Evolutionary conservation across 23 tunicate species (phyloP).

Genomic region (Oikopleura dioica): DNA sequence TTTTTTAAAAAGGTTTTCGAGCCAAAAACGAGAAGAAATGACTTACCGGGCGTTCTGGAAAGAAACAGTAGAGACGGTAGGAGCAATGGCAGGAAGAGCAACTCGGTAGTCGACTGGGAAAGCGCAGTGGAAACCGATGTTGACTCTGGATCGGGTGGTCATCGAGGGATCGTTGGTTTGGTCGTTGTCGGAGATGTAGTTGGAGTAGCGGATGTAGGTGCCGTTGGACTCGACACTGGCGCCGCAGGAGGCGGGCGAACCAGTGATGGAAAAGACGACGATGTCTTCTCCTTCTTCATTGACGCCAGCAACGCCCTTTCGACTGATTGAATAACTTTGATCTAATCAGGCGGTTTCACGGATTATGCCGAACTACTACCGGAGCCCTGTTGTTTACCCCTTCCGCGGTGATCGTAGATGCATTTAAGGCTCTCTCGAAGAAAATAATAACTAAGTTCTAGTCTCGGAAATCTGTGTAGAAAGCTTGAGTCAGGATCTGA

Average conservation of each 20-base stretch:
- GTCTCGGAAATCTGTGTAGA: too few relatives aligned
- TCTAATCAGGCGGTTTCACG: too few relatives aligned
- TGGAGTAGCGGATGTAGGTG: background rate
- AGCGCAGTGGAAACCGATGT: background rate
- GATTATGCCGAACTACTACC: too few relatives aligned
- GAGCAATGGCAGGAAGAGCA: background rate
- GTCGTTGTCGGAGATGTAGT: background rate
- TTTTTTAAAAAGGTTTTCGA: background rate
- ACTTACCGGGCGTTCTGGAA: background rate
- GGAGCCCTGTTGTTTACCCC: too few relatives aligned
- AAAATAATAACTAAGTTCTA: too few relatives aligned
- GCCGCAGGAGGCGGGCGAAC: conserved; percentile 13
- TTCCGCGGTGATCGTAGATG: too few relatives aligned
- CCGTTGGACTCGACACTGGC: conserved; percentile 10
- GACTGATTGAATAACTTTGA: too few relatives aligned
- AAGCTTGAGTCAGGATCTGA: too few relatives aligned
- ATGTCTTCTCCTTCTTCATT: background rate
- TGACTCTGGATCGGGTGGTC: background rate
- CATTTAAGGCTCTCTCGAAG: too few relatives aligned
- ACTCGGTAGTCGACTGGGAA: conserved; percentile 9
- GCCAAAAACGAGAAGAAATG: background rate
- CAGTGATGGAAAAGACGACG: background rate
- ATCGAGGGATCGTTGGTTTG: background rate
- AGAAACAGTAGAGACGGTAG: conserved; percentile 2
- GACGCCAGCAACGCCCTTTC: background rate